These are phyloP conservation scores for Cirrhinus mrigala DNA, from an alignment of 2,797 vertebrate species.

Conservation along the genomic window DNA sequence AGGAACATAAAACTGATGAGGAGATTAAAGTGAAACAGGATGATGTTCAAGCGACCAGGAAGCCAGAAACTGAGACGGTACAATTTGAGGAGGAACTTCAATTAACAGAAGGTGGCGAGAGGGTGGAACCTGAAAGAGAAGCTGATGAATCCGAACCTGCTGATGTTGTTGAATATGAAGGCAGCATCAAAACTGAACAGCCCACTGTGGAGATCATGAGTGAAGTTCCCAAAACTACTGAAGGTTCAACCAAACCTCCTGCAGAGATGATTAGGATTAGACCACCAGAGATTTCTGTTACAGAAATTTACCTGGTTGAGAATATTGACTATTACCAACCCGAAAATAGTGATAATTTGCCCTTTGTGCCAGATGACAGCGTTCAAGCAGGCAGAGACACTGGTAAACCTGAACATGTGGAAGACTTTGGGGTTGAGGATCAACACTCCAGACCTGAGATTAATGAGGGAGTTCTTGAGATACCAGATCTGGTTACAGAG, in stretches of 20 bases:
- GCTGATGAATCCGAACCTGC: neutral
- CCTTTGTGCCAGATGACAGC: constrained; percentile 46
- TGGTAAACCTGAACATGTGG: constrained; percentile 45
- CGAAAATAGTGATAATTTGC: constrained; percentile 57
- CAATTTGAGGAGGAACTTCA: constrained; percentile 3
- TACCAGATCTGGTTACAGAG: constrained; percentile 20
- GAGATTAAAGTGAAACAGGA: constrained; percentile 25
- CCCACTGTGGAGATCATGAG: neutral
- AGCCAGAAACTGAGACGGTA: neutral
- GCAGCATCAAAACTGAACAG: neutral
- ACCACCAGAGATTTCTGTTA: constrained; percentile 43
- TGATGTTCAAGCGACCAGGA: neutral
- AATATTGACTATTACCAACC: constrained; percentile 41
- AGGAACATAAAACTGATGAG: constrained; percentile 27
- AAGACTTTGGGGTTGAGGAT: constrained; percentile 28
- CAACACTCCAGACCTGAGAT: constrained; percentile 19
- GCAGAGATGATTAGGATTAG: constrained; percentile 68
- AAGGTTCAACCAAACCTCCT: constrained; percentile 59
- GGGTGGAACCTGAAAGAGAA: neutral
- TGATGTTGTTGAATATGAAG: neutral
- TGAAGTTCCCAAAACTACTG: neutral
- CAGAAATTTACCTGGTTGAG: constrained; percentile 44
- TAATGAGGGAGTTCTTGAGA: constrained; percentile 13
- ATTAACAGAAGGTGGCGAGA: neutral
- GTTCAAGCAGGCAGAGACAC: constrained; percentile 27